Base-by-base conservation (phyloP, 2,888 invertebrate species). In the Agonopterix arenella region DNA sequence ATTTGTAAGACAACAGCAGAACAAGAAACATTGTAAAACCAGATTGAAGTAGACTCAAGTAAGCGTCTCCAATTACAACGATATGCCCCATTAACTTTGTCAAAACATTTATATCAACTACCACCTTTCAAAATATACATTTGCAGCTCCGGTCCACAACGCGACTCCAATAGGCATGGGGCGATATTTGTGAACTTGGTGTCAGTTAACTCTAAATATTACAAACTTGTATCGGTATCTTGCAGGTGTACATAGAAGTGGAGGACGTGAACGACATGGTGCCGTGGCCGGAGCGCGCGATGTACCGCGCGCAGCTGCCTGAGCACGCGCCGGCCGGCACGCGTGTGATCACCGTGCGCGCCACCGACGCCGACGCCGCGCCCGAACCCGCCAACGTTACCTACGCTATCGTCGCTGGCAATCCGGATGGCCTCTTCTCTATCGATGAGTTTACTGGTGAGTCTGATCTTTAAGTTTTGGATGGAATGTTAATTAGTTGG, bases 251-350 rank as follows among this genome's bases (percentile, higher is more conserved):
- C 75, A 66, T 89, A 44, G 93, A 95, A 73, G 95, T 99, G 58
- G 89, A 93, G 62, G 97, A 99, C 86, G 96, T 95, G 71, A 99
- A 99, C 88, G 99, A 99, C 90, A 97, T 98, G 90, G 93, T 94
- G 44, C 99, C 99, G 49, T 90, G 97, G 81, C 96, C 98, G 55
- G 92, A 92, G 64, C 92, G 93, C 65, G 96, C 98, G 10, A 93
- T 96, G 53, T 98, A 98, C 89, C 92, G 93, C 74, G 95, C 95
- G 2, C 90, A 90, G 36, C 92, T 98, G 54, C 78, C 90, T 37
- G 98, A 98, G 90, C 95, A 96, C 76, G 93, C 95, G 66, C 61
- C 66, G 41, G 92, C 92, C 10, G 95, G 94, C 60, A 91, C 93
- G 55, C 90, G 90, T 56, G 94, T 98, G 50, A 90, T 95, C 38